Evolutionary conservation across 2,888 invertebrate species (phyloP), one percentile per base, ranked within the genome.

Genomic region (Temnothorax rugatulus): DNA sequence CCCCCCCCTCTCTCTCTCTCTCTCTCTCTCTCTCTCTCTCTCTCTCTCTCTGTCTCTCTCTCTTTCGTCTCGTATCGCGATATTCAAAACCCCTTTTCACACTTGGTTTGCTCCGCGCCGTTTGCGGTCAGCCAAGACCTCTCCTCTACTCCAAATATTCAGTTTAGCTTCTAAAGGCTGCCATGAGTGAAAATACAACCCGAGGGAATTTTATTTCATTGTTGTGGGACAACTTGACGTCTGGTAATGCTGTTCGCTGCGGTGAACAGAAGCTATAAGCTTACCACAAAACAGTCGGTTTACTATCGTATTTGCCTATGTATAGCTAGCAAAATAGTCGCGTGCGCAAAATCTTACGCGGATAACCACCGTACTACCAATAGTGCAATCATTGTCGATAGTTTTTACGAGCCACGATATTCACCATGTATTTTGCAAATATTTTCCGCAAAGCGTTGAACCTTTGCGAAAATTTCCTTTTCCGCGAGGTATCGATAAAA

Each of bases 131-230:
- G 41, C 66, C 66, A 50, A 57, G 68, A 77, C 15, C 68, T 77
- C 54, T 68, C 68, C 29, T 66, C 41, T 54, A n/a, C 66, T 50
- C 63, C 63, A 63, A 63, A 76, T 63, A 47, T 77, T 77, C 77
- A 77, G 54, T n/a, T 77, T 66, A 66, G n/a, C 52, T 21, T 66
- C 25, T 54, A 77, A 77, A 68, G 29, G 66, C n/a, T 54, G 41
- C 68, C 68, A 44, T n/a, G 68, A 68, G 77, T 54, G 77, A 68
- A 68, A 77, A 68, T 77, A 57, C 52, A 77, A 68, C 77, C 44
- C 68, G 52, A 57, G 77, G 68, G 77, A 77, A 68, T 77, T 77
- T 77, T 77, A 77, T 77, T 77, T 68, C 54, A 68, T 77, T 63
- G 77, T 77, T 77, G 54, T 38, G 54, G 66, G 77, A 77, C 77